Percentiles rank a stretch among this genome's conserved stretches.
Conservation (phyloP, 1,140 invertebrate species). For the Microplitis mediator region DNA sequence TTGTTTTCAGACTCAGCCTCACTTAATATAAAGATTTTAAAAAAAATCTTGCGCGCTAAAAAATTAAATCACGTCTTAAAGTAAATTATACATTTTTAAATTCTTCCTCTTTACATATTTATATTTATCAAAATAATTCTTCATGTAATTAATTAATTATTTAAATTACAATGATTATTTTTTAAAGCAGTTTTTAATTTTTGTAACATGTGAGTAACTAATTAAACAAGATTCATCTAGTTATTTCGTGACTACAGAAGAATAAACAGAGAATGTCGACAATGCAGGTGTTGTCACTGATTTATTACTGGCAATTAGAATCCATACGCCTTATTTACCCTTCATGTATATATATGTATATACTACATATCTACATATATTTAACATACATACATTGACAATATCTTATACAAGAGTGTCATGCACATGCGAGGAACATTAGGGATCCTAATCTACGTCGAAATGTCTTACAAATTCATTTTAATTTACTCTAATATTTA, state of each 20-base stretch:
- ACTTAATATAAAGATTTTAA: not conserved
- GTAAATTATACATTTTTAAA: no score
- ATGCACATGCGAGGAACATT: constrained; percentile 51
- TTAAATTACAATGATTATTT: no score
- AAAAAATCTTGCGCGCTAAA: not conserved
- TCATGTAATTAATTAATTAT: no score
- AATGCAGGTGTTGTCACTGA: constrained; percentile 60
- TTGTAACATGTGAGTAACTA: not conserved
- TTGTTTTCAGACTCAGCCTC: not conserved
- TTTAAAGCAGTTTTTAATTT: not conserved
- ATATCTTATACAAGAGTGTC: not conserved
- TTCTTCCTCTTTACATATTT: no score
- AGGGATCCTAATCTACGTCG: constrained; percentile 55
- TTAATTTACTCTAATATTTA: not conserved
- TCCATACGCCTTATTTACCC: constrained; percentile 55
- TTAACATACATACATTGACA: not conserved
- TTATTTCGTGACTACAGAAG: constrained; percentile 39
- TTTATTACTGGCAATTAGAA: constrained; percentile 61
- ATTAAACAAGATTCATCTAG: not conserved
- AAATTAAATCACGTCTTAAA: not conserved
- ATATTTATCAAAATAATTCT: no score
- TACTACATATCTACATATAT: no score
- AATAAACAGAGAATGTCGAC: constrained; percentile 50
- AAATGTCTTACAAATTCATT: not conserved
- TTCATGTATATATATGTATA: constrained; percentile 10